Percentiles rank a stretch among this genome's conserved stretches.
Evolutionary conservation across 2,113 vertebrate genomes (phyloP).

Genomic region (Cephalopterus ornatus): DNA sequence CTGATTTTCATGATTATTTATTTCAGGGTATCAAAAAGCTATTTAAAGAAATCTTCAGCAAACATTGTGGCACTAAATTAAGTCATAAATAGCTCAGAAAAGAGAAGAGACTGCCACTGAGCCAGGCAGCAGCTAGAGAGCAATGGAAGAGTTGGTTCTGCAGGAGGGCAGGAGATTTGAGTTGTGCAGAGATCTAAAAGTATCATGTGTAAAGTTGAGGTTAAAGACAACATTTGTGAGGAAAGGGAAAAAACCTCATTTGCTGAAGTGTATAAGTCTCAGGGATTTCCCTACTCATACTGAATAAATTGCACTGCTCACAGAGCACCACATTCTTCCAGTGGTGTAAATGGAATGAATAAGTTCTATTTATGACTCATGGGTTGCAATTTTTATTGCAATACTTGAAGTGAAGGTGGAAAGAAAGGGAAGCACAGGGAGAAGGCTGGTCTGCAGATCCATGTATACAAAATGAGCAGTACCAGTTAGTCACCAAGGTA

Average conservation of each 20-base stretch:
- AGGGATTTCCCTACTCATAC: neutral
- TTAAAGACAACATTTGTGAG: neutral
- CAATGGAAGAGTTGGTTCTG: neutral
- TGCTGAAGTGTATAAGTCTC: neutral
- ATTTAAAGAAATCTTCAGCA: neutral
- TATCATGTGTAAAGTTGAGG: neutral
- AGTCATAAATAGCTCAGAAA: neutral
- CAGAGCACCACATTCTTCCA: neutral
- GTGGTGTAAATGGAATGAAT: neutral
- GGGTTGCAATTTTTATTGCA: neutral
- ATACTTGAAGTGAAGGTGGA: neutral
- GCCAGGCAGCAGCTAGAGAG: neutral
- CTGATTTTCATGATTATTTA: neutral
- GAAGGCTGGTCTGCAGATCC: neutral
- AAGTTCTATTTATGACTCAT: neutral
- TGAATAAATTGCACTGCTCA: neutral
- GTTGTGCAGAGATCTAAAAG: neutral
- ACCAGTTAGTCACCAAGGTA: neutral
- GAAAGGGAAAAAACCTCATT: neutral
- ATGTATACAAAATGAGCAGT: neutral
- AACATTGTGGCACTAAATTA: neutral
- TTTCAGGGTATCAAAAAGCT: neutral
- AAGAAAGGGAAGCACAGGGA: neutral
- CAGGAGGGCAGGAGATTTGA: rapidly evolving
- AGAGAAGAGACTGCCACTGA: neutral